These are phyloP conservation scores for Hypsibius dujardini DNA, from an alignment of 1,140 invertebrate genomes.

Conservation along the genomic window DNA sequence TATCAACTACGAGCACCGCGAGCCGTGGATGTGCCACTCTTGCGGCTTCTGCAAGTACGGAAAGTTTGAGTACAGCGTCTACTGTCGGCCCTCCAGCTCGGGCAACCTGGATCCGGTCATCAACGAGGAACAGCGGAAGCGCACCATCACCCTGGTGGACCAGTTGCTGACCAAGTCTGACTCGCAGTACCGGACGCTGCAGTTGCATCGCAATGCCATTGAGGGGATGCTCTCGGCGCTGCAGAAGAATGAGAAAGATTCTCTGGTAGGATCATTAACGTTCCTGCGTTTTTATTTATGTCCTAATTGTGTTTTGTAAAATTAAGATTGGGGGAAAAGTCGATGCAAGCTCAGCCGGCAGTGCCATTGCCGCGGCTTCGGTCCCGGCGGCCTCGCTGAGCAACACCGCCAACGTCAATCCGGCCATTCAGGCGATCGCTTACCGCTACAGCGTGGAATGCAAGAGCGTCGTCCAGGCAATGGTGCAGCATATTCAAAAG, in stretches of 20 bases:
- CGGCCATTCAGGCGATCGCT: conserved; percentile 44
- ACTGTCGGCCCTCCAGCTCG: conserved; percentile 72
- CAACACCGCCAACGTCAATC: conserved; percentile 34
- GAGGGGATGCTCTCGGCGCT: not conserved
- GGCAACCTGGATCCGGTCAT: conserved; percentile 72
- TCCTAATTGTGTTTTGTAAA: not conserved
- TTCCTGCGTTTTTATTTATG: not conserved
- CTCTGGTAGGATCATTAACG: not conserved
- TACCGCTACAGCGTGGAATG: conserved; percentile 88
- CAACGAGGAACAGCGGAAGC: conserved; percentile 85
- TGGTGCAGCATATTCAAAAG: conserved; percentile 81
- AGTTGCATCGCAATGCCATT: conserved; percentile 13
- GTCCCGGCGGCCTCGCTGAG: conserved; percentile 30
- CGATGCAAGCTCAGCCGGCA: conserved; percentile 17
- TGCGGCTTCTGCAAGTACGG: conserved; percentile 99
- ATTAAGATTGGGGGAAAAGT: not conserved
- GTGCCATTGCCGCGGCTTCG: conserved; percentile 31
- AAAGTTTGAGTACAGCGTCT: conserved; percentile 86
- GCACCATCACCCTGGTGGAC: conserved; percentile 77
- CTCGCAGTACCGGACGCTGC: conserved; percentile 21
- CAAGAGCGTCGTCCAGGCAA: conserved; percentile 78
- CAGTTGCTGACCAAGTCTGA: conserved; percentile 79
- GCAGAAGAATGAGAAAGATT: not conserved
- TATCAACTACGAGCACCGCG: conserved; percentile 97
- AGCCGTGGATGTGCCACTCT: conserved; percentile 92